Evolutionary conservation across 2,113 vertebrate species (phyloP), one percentile per base, ranked within the genome.

Genomic region (Apaloderma vittatum): DNA sequence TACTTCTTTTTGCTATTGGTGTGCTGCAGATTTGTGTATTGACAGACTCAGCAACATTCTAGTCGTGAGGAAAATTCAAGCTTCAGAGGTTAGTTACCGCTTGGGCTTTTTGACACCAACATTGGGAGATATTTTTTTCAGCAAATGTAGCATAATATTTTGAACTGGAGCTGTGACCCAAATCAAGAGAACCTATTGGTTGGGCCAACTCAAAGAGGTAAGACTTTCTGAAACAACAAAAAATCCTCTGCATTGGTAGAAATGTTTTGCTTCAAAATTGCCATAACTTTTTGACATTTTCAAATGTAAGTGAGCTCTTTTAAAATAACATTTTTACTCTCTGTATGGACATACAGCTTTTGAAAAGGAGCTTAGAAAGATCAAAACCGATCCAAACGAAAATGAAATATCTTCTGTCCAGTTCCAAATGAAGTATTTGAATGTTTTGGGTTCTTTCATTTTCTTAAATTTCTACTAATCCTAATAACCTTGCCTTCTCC

Each of bases 131-230:
- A 24, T 45, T 62, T 86, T 40, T 91, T 83, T 45, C 22, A 68
- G 32, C 72, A 29, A 37, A 76, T 19, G 7, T 43, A 72, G 55
- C 3, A 18, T 70, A 37, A 62, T 3, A 15, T 84, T 95, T 81
- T 30, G 9, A 66, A 86, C 5, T 0, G 0, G 10, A 3, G 2
- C 40, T 70, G 57, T 40, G 26, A 49, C 29, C 18, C 16, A 84
- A 46, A 75, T 40, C 30, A 54, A 19, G 40, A 84, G 7, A 76
- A 70, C 17, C 3, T 58, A 3, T 58, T 79, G 30, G 13, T 4
- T 63, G 15, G 45, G n/a, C 79, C 4, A 78, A 58, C 7, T 59
- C 15, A 32, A 65, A 92, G 30, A 72, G 8, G 15, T 11, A 86
- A 68, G 32, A 61, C 66, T 84, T 74, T 73, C 11, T 73, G 43